Evolutionary conservation across 2,797 vertebrate species (phyloP).

Genomic region (Synaphobranchus kaupii): DNA sequence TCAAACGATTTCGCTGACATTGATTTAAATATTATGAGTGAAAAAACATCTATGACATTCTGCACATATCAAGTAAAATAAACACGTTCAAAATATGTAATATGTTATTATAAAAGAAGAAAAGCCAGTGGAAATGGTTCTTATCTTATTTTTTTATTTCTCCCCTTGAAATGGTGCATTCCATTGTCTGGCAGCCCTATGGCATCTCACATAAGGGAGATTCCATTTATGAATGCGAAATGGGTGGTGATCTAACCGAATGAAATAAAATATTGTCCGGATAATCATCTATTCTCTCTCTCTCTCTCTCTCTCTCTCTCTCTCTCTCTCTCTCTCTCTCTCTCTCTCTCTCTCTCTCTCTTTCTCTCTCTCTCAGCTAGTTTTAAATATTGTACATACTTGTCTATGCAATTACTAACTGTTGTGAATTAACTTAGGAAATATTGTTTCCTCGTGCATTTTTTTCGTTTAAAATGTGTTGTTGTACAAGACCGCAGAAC

Average conservation of each 20-base stretch:
- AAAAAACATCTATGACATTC: background rate
- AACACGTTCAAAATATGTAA: background rate
- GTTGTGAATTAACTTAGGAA: background rate
- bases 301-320: background rate
- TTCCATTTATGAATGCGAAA: constrained; percentile 21
- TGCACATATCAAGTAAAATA: background rate
- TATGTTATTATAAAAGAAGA: background rate
- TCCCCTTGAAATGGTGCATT: constrained; percentile 28
- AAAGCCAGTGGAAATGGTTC: background rate
- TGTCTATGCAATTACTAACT: background rate
- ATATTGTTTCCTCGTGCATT: background rate
- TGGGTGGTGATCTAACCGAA: constrained; percentile 15
- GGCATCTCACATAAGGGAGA: constrained; percentile 20
- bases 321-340: background rate
- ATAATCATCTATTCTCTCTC: background rate
- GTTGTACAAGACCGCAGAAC: background rate
- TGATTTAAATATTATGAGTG: background rate
- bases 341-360: background rate
- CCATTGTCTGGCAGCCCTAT: constrained; percentile 27
- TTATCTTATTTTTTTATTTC: background rate
- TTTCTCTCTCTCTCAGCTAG: background rate
- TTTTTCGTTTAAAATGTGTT: background rate
- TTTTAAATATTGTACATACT: background rate
- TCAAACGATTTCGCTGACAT: background rate
- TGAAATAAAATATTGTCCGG: background rate